phyloP scores from a whole-genome alignment of 2,888 invertebrate species.

The Aporophyla nigra region DNA sequence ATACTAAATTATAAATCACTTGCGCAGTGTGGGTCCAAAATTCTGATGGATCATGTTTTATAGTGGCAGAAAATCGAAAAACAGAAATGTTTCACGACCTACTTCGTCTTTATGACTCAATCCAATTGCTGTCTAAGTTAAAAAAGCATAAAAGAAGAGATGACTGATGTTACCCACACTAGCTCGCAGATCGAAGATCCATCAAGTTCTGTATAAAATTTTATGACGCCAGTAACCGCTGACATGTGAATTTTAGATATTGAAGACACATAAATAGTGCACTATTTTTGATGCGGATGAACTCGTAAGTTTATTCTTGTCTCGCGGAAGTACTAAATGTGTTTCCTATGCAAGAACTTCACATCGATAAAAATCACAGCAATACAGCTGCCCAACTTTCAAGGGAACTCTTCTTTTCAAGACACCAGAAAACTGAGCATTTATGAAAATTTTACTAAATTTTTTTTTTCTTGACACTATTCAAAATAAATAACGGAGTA shows the following conservation, averaged over 20 bases:
- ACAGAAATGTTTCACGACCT: constrained; percentile 3
- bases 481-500: no score
- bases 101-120: constrained; percentile 15
- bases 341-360: no score
- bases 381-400: not conserved
- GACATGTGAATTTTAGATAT: constrained; percentile 28
- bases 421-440: not conserved
- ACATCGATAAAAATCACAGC: not conserved
- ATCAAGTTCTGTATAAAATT: constrained; percentile 20
- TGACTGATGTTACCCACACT: constrained; percentile 30
- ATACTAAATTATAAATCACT: not conserved
- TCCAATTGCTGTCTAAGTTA: constrained; percentile 14
- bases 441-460: not conserved
- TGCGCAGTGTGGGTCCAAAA: not conserved
- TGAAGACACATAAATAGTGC: constrained; percentile 12
- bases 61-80: no score
- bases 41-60: not conserved
- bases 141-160: constrained; percentile 28
- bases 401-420: not conserved
- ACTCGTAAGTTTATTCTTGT: not conserved
- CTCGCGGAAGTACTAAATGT: not conserved
- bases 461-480: not conserved
- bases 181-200: constrained; percentile 21
- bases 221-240: constrained; percentile 8
- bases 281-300: constrained; percentile 3